A percentile compares a stretch with the other conserved stretches of the same genome.
phyloP scores from a whole-genome alignment of 2,888 invertebrate genomes.

The Gibbula magus region DNA sequence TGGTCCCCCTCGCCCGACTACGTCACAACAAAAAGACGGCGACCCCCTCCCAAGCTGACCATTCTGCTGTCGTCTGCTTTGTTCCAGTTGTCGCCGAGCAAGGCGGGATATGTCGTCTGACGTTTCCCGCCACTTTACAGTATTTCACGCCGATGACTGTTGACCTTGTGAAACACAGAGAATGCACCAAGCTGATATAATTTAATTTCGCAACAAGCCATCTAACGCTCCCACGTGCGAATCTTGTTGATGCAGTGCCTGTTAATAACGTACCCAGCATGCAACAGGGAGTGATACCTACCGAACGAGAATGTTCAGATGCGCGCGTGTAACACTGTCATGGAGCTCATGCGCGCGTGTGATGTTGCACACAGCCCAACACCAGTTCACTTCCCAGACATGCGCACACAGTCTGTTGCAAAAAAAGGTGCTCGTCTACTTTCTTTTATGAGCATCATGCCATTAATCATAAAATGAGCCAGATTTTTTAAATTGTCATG shows the following conservation, averaged over 20 bases:
- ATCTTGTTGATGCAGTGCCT: not conserved
- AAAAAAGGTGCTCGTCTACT: too few species aligned
- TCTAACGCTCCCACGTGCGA: not conserved
- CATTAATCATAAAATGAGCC: too few species aligned
- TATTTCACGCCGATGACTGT: not conserved
- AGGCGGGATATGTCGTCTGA: slow-evolving; percentile 2
- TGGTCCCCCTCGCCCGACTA: not conserved
- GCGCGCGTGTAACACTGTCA: not conserved
- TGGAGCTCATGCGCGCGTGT: not conserved
- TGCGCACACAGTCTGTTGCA: not conserved
- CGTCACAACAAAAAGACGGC: slow-evolving; percentile 3
- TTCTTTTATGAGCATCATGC: too few species aligned
- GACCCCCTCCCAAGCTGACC: not conserved
- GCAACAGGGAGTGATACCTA: not conserved
- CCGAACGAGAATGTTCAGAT: not conserved
- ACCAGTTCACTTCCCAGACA: not conserved
- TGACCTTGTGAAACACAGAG: slow-evolving; percentile 6
- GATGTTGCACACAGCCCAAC: not conserved
- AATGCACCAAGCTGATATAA: not conserved
- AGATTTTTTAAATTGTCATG: too few species aligned
- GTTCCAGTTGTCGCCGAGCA: not conserved
- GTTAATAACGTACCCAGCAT: not conserved
- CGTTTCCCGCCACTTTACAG: slow-evolving; percentile 1
- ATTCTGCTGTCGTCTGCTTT: slow-evolving; percentile 11
- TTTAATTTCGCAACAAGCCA: slow-evolving; percentile 8